These are phyloP conservation scores for Cyanistes caeruleus DNA, from an alignment of 2,113 vertebrate species.

Conservation along the genomic window DNA sequence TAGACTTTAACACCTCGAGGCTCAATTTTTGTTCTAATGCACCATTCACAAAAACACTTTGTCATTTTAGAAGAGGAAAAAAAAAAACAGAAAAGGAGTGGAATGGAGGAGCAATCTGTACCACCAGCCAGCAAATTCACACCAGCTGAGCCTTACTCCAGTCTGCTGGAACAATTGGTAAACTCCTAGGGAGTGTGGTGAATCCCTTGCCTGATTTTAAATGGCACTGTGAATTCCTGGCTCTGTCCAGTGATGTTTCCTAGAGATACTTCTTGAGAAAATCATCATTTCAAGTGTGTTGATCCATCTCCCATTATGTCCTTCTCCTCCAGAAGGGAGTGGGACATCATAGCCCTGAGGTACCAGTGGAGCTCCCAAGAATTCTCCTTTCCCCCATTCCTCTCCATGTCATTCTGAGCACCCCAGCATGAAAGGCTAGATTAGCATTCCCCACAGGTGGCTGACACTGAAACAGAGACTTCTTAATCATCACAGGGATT, in stretches of 20 bases:
- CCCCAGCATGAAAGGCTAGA: not conserved
- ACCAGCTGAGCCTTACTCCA: not conserved
- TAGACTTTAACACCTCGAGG: not conserved
- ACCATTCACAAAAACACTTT: not conserved
- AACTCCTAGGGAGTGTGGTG: not conserved
- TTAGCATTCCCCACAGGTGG: not conserved
- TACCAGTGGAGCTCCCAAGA: not conserved
- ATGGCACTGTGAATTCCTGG: not conserved
- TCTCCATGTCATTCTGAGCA: not conserved
- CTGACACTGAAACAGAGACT: not conserved
- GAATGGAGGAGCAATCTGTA: rapidly evolving
- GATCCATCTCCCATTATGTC: not conserved
- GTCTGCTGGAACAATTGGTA: not conserved
- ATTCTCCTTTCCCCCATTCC: not conserved
- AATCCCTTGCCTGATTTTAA: not conserved
- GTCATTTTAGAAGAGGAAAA: not conserved
- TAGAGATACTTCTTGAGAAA: not conserved
- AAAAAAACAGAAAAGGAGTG: not conserved
- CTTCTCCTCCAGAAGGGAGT: not conserved
- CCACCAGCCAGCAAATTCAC: not conserved
- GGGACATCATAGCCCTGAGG: rapidly evolving
- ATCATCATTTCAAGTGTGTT: not conserved
- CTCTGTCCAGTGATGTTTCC: not conserved
- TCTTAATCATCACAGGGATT: not conserved
- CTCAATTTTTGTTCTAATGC: not conserved